phyloP scores from a whole-genome alignment of 2,888 invertebrate genomes.

The Agrochola litura region DNA sequence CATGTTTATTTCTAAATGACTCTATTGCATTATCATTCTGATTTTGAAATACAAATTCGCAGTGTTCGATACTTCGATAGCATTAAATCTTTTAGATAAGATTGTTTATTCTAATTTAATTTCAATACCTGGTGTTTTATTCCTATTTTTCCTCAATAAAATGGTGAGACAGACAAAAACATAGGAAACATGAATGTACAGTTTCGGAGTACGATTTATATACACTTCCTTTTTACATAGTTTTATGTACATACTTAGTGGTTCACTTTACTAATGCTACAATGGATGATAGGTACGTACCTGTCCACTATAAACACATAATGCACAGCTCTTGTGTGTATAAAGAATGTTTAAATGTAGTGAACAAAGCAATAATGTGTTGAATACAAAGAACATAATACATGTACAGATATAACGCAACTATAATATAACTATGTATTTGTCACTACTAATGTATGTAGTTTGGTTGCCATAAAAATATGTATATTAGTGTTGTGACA shows the following conservation, averaged over 20 bases:
- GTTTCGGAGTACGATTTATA: slow-evolving; percentile 20
- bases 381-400: slow-evolving; percentile 66
- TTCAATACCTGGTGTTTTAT: neutral
- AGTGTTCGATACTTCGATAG: slow-evolving; percentile 7
- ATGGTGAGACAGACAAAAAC: slow-evolving; percentile 5
- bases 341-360: slow-evolving; percentile 57
- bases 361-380: slow-evolving; percentile 65
- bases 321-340: slow-evolving; percentile 39
- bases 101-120: slow-evolving; percentile 22
- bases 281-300: slow-evolving; percentile 11
- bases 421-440: slow-evolving; percentile 62
- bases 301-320: slow-evolving; percentile 41
- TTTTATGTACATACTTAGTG: slow-evolving; percentile 7
- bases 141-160: slow-evolving; percentile 12
- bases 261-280: slow-evolving; percentile 12
- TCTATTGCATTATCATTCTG: slow-evolving; percentile 6
- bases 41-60: slow-evolving; percentile 17
- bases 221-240: slow-evolving; percentile 11
- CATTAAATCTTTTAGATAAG: neutral
- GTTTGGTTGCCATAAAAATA: slow-evolving; percentile 69
- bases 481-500: slow-evolving; percentile 66
- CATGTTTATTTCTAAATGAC: neutral
- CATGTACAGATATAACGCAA: slow-evolving; percentile 50
- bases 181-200: slow-evolving; percentile 5
- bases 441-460: slow-evolving; percentile 64